Base-by-base conservation (phyloP, 1,140 invertebrate genomes). In the Solenopsis invicta region DNA sequence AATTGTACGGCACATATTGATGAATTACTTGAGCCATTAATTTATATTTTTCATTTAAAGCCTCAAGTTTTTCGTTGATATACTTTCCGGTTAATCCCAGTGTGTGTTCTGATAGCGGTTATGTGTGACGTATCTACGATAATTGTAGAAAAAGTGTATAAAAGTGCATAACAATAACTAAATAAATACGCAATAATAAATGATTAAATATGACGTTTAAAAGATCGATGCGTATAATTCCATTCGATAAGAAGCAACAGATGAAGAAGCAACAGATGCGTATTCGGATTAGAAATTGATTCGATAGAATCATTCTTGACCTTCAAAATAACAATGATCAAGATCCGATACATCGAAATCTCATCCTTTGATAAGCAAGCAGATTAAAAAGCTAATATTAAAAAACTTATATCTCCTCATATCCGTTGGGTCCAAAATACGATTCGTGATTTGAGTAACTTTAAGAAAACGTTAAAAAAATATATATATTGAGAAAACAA, bases 241-340 rank as follows among this genome's bases (percentile, higher is more conserved):
- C 48, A 18, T 1, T 29, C 34, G 74, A 85, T 85, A 78, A 85
- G 74, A 66, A 61, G 24, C 54, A 37, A 64, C 74, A 77, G 48
- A 85, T 66, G 50, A 78, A 85, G 74, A 66, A 61, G 24, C 54
- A 37, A 64, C 74, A 77, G 48, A 85, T 66, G 50, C n/a, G 21
- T 76, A 48, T 78, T 50, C 16, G 74, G 61, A 85, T 85, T 78
- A 76, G 61, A 78, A 85, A 85, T 77, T 85, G 72, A 77, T 85
- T 85, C 56, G 71, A 61, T 76, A 48, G 34, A 64, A 13, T 69
- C 29, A 61, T 77, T 64, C 21, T 64, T 18, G 21, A 45, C 74
- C 74, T 85, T 85, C 50, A 21, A 34, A 41, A 66, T 77, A 77
- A 77, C 77, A 54, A 12, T 21, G 64, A 85, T 64, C 21, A 21